Percentiles rank a stretch among this genome's conserved stretches.
Evolutionary conservation across 2,888 invertebrate species (phyloP).

Genomic region (Oligia strigilis): DNA sequence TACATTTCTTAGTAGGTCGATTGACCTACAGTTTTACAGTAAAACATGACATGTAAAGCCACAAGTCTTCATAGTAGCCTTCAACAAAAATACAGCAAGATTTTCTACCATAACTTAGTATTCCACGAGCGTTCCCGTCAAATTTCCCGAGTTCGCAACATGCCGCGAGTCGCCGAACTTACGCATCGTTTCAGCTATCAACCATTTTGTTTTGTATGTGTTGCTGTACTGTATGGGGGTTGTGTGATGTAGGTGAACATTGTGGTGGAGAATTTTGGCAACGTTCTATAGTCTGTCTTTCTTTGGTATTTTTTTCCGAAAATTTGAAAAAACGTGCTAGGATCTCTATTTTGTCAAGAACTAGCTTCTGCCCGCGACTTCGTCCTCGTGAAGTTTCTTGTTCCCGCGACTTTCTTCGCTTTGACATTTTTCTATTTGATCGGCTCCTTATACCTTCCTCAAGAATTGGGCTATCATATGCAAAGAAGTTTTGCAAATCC

Average conservation of each 20-base stretch:
- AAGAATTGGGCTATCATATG: too few species aligned
- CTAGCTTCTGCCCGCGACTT: too few species aligned
- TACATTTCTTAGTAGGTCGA: too few species aligned
- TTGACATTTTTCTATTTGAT: too few species aligned
- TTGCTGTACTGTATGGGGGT: conserved; percentile 13
- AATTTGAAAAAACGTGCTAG: background rate
- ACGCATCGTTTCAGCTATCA: conserved; percentile 40
- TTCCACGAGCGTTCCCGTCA: conserved; percentile 54
- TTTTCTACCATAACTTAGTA: conserved; percentile 54
- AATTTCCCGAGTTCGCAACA: conserved; percentile 59
- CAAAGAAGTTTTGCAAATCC: too few species aligned
- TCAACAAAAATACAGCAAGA: conserved; percentile 30
- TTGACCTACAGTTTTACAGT: background rate
- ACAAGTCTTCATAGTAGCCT: background rate
- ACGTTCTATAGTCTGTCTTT: background rate
- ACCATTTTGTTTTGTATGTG: conserved; percentile 54
- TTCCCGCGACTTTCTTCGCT: too few species aligned
- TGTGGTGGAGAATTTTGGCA: conserved; percentile 38
- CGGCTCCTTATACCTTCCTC: too few species aligned
- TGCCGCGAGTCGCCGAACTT: conserved; percentile 32
- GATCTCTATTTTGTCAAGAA: background rate
- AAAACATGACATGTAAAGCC: conserved; percentile 10
- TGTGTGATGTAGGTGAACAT: background rate
- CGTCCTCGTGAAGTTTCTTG: too few species aligned
- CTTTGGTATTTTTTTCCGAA: background rate